Conservation (phyloP, 2,888 invertebrate genomes). For the Rugalucina vietnamica region DNA sequence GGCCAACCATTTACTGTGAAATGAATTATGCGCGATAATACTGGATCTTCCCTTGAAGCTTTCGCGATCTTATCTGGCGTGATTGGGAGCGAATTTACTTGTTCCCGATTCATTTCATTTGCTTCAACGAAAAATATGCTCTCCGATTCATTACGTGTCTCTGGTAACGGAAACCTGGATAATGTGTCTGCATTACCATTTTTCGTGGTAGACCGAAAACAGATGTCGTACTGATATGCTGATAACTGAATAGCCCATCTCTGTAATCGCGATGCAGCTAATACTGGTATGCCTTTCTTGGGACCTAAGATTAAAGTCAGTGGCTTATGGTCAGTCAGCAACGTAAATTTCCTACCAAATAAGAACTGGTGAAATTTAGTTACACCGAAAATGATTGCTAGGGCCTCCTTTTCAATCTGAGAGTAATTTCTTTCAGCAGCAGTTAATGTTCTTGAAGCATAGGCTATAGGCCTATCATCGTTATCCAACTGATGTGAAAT, state of each 20-base stretch:
- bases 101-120: not conserved
- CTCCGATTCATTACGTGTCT: not conserved
- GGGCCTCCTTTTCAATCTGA: conserved; percentile 82
- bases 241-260: conserved; percentile 72
- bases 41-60: not conserved
- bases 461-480: conserved; percentile 83
- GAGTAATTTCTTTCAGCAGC: conserved; percentile 70
- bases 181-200: conserved; percentile 77
- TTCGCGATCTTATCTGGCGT: not conserved
- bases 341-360: conserved; percentile 23
- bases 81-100: not conserved
- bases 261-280: conserved; percentile 78
- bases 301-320: conserved; percentile 48
- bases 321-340: conserved; percentile 56
- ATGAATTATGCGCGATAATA: conserved; percentile 13
- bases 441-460: conserved; percentile 65
- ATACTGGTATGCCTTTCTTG: conserved; percentile 67
- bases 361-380: conserved; percentile 67
- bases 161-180: conserved; percentile 61
- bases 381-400: conserved; percentile 76
- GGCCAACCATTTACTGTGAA: conserved; percentile 9
- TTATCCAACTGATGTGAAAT: conserved; percentile 75
- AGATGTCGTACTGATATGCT: conserved; percentile 49
- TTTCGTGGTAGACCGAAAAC: conserved; percentile 6
- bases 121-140: conserved; percentile 17